Evolutionary conservation across 2,888 invertebrate genomes (phyloP).

Genomic region (Yponomeuta evonymella): DNA sequence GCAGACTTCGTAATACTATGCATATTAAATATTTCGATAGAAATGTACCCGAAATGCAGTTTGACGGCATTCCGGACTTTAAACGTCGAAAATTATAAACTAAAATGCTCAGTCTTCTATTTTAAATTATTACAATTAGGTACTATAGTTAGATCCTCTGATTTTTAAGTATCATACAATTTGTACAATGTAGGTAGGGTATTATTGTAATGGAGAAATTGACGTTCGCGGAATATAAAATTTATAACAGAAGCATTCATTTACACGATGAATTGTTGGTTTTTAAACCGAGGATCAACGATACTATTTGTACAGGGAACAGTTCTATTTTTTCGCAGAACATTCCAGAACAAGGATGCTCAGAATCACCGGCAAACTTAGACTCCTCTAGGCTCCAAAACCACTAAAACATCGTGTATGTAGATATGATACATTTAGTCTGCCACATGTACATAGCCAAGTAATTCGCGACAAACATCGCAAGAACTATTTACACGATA

Average conservation of each 20-base stretch:
- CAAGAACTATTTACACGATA: background rate
- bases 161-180: conserved; percentile 56
- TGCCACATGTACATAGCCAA: background rate
- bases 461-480: background rate
- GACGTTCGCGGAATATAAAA: background rate
- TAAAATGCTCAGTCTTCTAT: conserved; percentile 69
- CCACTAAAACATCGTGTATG: background rate
- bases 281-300: too few relatives aligned
- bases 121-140: conserved; percentile 48
- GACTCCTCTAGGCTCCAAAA: too few relatives aligned
- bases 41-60: conserved; percentile 13
- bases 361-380: too few relatives aligned
- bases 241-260: background rate
- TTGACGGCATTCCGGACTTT: conserved; percentile 6
- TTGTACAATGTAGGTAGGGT: conserved; percentile 47
- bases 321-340: too few relatives aligned
- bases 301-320: too few relatives aligned
- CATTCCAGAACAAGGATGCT: too few relatives aligned
- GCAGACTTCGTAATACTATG: background rate
- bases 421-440: background rate
- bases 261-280: background rate
- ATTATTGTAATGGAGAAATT: background rate
- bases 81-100: conserved; percentile 41
- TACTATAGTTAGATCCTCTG: conserved; percentile 47
- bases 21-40: conserved; percentile 17